Evolutionary conservation across 2,113 vertebrate species (phyloP).

Genomic region (Pseudorasbora parva): DNA sequence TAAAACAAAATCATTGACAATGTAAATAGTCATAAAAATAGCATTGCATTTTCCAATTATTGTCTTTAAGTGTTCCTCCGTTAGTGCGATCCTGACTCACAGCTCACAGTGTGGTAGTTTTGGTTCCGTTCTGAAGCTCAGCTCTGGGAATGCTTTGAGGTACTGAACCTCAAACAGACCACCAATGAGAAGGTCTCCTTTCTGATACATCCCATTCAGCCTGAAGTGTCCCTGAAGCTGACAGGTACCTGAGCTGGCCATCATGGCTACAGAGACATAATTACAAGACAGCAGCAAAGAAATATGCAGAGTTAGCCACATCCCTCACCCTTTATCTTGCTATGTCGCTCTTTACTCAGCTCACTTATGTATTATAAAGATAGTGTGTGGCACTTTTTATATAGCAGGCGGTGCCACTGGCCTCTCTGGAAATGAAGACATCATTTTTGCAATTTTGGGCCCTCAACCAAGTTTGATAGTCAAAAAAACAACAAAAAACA

Average conservation of each 20-base stretch:
- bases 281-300: not conserved
- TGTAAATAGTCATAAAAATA: not conserved
- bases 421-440: not conserved
- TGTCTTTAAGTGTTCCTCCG: not conserved
- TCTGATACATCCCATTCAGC: conserved; percentile 59
- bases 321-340: not conserved
- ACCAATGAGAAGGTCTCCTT: conserved; percentile 64
- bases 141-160: conserved; percentile 57
- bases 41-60: not conserved
- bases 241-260: conserved; percentile 33
- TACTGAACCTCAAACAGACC: conserved; percentile 68
- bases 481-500: too few relatives aligned
- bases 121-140: conserved; percentile 64
- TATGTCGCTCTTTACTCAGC: not conserved
- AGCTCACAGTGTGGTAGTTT: conserved; percentile 61
- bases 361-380: not conserved
- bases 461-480: not conserved
- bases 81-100: conserved; percentile 55
- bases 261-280: not conserved
- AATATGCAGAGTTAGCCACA: conserved; percentile 27
- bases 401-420: not conserved
- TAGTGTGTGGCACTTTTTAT: not conserved
- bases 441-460: conserved; percentile 1
- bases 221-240: conserved; percentile 45
- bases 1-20: not conserved